Evolutionary conservation across 1,140 invertebrate species (phyloP), one percentile per base, ranked within the genome.

Genomic region (Penaeus vannamei): DNA sequence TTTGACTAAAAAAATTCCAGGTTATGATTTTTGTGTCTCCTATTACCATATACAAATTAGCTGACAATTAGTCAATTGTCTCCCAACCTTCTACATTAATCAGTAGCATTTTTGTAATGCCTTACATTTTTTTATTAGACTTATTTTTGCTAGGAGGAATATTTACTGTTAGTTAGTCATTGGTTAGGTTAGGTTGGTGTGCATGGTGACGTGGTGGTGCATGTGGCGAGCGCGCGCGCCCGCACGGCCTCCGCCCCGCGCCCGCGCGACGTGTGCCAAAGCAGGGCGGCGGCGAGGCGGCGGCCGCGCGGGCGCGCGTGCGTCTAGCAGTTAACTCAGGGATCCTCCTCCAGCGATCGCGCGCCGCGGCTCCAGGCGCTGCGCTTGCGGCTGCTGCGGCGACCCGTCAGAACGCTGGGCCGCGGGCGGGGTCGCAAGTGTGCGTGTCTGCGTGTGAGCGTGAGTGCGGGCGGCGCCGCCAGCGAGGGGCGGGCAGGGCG

Each of bases 251-350:
- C 53, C 53, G 42, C 29, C 42, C 42, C 26, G 84, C 72, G 61
- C 36, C 22, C 59, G 53, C 32, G 42, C 20, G 32, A 61, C 61
- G 59, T 77, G 61, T 29, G 79, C 42, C 46, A 42, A 84, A 32
- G 61, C 66, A 26, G 83, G 83, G 29, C 8, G 29, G 32, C 76
- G 32, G 76, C 76, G 17, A 79, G 76, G 76, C 76, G 32, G 29
- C 76, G 29, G 72, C 72, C 42, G 72, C 42, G 72, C n/a, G 32
- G 36, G 69, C 84, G 53, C 23, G 69, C 32, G 53, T n/a, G 84
- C 29, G 60, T 76, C 66, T 64, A 85, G 84, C 84, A 85, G 86
- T 87, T 77, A 76, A 88, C 86, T 88, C 86, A 88, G 86, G 86
- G 86, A 84, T 88, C 86, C 66, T 88, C 86, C 32, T 88, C 69